Percentiles rank a stretch among this genome's conserved stretches.
Conservation (phyloP, 1,140 invertebrate species). For the Zophobas morio region DNA sequence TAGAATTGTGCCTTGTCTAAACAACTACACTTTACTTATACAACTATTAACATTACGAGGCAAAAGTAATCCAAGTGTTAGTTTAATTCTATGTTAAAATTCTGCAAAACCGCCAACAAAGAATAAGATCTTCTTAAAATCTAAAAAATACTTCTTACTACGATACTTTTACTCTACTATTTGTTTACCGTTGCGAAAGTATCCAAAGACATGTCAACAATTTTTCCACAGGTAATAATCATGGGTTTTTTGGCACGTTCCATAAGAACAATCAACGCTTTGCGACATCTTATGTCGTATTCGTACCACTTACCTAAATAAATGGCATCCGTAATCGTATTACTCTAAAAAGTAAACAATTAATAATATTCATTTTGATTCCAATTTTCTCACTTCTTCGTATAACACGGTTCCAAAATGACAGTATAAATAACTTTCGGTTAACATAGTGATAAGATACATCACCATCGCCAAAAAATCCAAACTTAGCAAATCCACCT, state of each 20-base stretch:
- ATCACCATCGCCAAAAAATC: constrained; percentile 41
- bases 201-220: constrained; percentile 49
- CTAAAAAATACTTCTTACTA: constrained; percentile 34
- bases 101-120: constrained; percentile 49
- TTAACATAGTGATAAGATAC: constrained; percentile 26
- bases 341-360: constrained; percentile 51
- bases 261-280: constrained; percentile 53
- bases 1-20: no score
- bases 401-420: constrained; percentile 59
- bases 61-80: neutral
- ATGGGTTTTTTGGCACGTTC: constrained; percentile 54
- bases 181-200: constrained; percentile 48
- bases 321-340: constrained; percentile 47
- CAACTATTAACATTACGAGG: no score
- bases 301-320: constrained; percentile 55
- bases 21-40: no score
- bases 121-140: constrained; percentile 51
- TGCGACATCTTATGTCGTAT: constrained; percentile 50
- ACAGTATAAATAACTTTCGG: constrained; percentile 64
- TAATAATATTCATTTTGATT: neutral
- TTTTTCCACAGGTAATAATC: constrained; percentile 46
- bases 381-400: constrained; percentile 37
- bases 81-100: constrained; percentile 24
- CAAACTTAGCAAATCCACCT: constrained; percentile 47
- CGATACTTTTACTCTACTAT: constrained; percentile 5